These are phyloP conservation scores for Cygnus buccinator DNA, from an alignment of 2,113 vertebrate genomes.

Conservation along the genomic window DNA sequence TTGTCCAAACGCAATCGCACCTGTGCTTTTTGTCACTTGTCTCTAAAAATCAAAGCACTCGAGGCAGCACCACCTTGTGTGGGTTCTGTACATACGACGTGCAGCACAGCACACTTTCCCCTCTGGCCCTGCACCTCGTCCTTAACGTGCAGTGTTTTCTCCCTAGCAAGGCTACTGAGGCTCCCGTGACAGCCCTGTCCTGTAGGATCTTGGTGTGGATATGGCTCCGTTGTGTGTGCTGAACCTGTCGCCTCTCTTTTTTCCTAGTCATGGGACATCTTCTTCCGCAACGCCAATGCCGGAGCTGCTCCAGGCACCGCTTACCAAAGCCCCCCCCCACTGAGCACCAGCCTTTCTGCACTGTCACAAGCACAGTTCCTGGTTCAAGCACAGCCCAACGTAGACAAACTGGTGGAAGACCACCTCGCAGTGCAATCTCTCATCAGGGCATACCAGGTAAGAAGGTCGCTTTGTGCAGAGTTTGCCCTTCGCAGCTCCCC, in stretches of 20 bases:
- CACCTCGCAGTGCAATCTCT: slow-evolving; percentile 94
- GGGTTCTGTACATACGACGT: not conserved
- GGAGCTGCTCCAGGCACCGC: slow-evolving; percentile 89
- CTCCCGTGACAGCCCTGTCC: not conserved
- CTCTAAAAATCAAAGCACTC: not conserved
- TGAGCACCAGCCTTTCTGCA: slow-evolving; percentile 72
- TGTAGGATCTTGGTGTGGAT: not conserved
- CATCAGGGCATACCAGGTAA: slow-evolving; percentile 95
- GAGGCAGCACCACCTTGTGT: not conserved
- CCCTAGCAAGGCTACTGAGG: not conserved
- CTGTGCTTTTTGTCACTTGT: not conserved
- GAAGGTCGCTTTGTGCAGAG: accelerated
- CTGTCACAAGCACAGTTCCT: slow-evolving; percentile 72
- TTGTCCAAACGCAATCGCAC: not conserved
- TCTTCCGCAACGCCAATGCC: slow-evolving; percentile 90
- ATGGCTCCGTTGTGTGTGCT: not conserved
- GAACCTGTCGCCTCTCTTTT: not conserved
- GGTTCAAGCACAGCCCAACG: slow-evolving; percentile 79
- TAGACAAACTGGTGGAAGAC: slow-evolving; percentile 93
- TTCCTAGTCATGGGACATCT: slow-evolving; percentile 93
- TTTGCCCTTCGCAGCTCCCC: accelerated
- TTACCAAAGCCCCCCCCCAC: slow-evolving; percentile 86
- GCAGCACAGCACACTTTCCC: not conserved
- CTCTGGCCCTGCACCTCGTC: not conserved
- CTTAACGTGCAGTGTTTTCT: not conserved